Evolutionary conservation across 2,113 vertebrate genomes (phyloP).

Genomic region (Neotoma lepida): DNA sequence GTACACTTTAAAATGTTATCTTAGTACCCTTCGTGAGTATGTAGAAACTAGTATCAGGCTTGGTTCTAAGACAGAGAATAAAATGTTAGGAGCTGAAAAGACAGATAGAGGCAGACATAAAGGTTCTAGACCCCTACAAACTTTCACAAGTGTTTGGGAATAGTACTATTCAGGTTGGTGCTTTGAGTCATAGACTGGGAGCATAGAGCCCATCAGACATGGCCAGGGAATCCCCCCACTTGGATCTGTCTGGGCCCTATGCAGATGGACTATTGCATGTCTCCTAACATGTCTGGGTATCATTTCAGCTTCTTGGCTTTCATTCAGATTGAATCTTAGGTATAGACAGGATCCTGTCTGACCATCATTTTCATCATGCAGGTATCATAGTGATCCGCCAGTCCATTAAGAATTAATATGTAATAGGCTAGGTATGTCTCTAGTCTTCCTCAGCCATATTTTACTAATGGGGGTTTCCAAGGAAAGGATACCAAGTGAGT

Average conservation of each 20-base stretch:
- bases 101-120: background rate
- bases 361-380: slow-evolving; percentile 80
- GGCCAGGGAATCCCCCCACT: background rate
- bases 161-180: background rate
- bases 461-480: slow-evolving; percentile 84
- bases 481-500: slow-evolving; percentile 81
- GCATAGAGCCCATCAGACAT: background rate
- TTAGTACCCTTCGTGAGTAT: background rate
- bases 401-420: slow-evolving; percentile 88
- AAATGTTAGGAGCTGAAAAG: background rate
- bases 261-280: background rate
- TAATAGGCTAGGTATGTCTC: slow-evolving; percentile 82
- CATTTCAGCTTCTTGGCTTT: slow-evolving; percentile 56
- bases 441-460: slow-evolving; percentile 79
- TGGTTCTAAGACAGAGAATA: slow-evolving; percentile 29
- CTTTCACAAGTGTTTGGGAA: background rate
- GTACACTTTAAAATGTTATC: background rate
- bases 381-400: slow-evolving; percentile 80
- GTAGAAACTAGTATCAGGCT: background rate
- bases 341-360: slow-evolving; percentile 82
- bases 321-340: slow-evolving; percentile 79
- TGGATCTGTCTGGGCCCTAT: slow-evolving; percentile 9
- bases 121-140: background rate
- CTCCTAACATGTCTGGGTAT: slow-evolving; percentile 39
- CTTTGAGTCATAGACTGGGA: background rate